Base-by-base conservation (phyloP, 2,888 invertebrate genomes). In the Apamea sordens region DNA sequence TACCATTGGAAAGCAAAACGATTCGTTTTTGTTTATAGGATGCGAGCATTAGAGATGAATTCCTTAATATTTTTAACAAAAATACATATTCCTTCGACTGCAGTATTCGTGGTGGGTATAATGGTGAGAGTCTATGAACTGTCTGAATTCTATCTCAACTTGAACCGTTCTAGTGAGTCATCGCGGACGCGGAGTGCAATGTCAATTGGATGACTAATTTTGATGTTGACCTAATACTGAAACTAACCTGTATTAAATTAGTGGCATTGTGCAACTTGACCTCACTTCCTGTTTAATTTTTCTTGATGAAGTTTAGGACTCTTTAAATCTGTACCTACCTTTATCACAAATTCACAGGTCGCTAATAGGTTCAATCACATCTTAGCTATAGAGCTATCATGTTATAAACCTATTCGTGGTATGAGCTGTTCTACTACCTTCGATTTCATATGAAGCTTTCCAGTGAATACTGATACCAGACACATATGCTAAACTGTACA, bases 161-260 rank as follows among this genome's bases (percentile, higher is more conserved):
- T n/a, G 47, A 69, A 69, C 41, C 24, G 47, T 41, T 32, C 47
- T 50, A 18, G 28, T 81, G 79, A 79, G 44, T 82, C 85, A 82
- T 32, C 24, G 5, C 36, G n/a, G n/a, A 59, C 18, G 41, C 64
- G 61, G 84, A 82, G 36, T 79, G 71, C 80, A 79, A 84, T 79
- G 81, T 82, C 71, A 82, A 71, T 63, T 82, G 85, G 79, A 28
- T 79, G 85, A 80, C 56, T 82, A 56, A 73, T 72, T 79, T 64
- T 64, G 61, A 47, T 63, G 82, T 63, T 72, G 68, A 81, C 73
- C 61, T 86, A 63, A 73, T 59, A 83, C 83, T 65, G 50, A 73
- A 71, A 72, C 71, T 61, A 80, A 85, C 67, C 61, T 80, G 80
- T 47, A 85, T 53, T 80, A 41, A 84, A 85, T 81, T 81, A 86